A percentile compares a stretch with the other conserved stretches of the same genome.
Conservation (phyloP, 2,888 invertebrate genomes). For the Lasius platythorax region DNA sequence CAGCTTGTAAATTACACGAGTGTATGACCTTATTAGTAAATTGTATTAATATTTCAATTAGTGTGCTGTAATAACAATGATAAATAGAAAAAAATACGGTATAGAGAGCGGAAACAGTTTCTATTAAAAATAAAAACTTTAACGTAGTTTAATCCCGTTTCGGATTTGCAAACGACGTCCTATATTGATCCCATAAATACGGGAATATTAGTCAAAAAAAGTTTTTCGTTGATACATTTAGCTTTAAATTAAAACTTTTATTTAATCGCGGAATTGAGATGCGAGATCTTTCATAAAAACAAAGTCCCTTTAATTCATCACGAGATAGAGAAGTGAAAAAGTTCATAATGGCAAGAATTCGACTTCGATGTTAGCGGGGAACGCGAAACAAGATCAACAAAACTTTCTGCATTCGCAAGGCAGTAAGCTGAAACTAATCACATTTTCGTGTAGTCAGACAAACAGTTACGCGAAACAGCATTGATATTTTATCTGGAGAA, state of each 20-base stretch:
- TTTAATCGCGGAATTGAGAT: slow-evolving; percentile 19
- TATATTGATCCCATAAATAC: slow-evolving; percentile 14
- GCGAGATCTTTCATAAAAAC: slow-evolving; percentile 17
- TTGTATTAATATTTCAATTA: slow-evolving; percentile 15
- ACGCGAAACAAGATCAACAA: slow-evolving; percentile 23
- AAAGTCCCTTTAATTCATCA: slow-evolving; percentile 40
- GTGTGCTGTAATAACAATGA: not conserved
- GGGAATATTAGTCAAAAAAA: slow-evolving; percentile 19
- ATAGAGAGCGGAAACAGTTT: not conserved
- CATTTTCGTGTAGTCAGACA: not conserved
- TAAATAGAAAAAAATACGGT: not conserved
- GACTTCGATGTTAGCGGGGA: slow-evolving; percentile 5
- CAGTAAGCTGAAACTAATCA: slow-evolving; percentile 19
- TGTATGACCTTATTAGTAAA: not conserved
- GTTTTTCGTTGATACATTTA: slow-evolving; percentile 33
- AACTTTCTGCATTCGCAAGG: slow-evolving; percentile 19
- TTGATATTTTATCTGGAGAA: slow-evolving; percentile 1
- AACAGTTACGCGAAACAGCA: not conserved
- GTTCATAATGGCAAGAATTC: slow-evolving; percentile 31
- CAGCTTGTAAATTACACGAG: not conserved
- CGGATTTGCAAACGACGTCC: not conserved
- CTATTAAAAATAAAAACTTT: not conserved
- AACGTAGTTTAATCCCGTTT: not conserved
- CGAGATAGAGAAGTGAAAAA: slow-evolving; percentile 34
- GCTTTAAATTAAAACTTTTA: slow-evolving; percentile 48